A percentile compares a stretch with the other conserved stretches of the same genome.
phyloP scores from a whole-genome alignment of 2,113 vertebrate species.

The Oryzias curvinotus region DNA sequence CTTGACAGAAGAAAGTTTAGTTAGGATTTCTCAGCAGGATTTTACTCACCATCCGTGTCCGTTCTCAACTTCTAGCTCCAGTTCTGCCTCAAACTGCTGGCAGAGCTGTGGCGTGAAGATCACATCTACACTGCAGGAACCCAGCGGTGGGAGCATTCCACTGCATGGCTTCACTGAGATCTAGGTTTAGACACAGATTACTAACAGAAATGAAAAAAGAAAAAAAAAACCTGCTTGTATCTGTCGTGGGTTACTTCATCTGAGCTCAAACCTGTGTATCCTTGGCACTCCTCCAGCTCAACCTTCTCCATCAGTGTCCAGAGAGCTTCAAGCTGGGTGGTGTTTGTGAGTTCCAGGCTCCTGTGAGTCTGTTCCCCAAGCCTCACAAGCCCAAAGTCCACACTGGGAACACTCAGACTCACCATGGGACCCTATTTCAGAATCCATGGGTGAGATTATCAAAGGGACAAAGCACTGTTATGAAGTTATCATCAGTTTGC shows the following conservation, averaged over 20 bases:
- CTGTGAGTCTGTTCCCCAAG: constrained; percentile 66
- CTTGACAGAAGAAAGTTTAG: too few relatives aligned
- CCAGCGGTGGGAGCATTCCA: constrained; percentile 80
- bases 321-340: constrained; percentile 79
- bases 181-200: constrained; percentile 32
- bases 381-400: constrained; percentile 84
- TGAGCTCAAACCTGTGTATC: constrained; percentile 50
- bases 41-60: constrained; percentile 83
- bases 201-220: not conserved
- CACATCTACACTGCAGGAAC: constrained; percentile 73
- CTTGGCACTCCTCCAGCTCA: not conserved
- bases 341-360: constrained; percentile 80
- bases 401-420: constrained; percentile 73
- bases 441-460: not conserved
- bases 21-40: too few relatives aligned
- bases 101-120: constrained; percentile 74
- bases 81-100: constrained; percentile 79
- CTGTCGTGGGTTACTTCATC: not conserved
- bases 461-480: not conserved
- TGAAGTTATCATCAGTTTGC: not conserved
- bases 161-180: constrained; percentile 78
- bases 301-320: constrained; percentile 81
- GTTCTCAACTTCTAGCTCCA: constrained; percentile 84
- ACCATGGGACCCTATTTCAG: constrained; percentile 85
- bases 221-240: not conserved